Conservation (phyloP, 2,888 invertebrate genomes). For the Mesoligia furuncula region DNA sequence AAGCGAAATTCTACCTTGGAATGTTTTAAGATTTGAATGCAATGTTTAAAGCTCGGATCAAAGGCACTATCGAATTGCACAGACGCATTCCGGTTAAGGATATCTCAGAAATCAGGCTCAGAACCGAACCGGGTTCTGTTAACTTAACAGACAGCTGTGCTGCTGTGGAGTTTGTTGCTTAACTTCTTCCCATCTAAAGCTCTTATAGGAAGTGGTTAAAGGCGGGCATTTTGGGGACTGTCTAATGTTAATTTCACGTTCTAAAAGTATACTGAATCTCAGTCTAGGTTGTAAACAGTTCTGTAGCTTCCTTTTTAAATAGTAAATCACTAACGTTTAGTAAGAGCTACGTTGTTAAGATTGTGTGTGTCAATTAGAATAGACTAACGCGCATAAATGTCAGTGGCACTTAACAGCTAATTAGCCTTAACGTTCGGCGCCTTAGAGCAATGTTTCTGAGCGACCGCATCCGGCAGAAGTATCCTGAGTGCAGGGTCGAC, state of each 20-base stretch:
- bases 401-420: constrained; percentile 31
- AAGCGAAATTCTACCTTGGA: background rate
- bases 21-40: background rate
- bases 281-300: background rate
- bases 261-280: too few relatives aligned
- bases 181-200: background rate
- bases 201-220: background rate
- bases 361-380: constrained; percentile 40
- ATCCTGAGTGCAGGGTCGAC: constrained; percentile 63
- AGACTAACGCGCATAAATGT: constrained; percentile 43
- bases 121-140: background rate
- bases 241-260: background rate
- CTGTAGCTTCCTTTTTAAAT: constrained; percentile 12
- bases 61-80: background rate
- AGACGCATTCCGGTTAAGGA: background rate
- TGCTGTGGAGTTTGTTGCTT: background rate
- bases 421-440: constrained; percentile 45
- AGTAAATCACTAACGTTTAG: constrained; percentile 27
- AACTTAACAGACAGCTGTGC: background rate
- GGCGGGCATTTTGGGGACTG: background rate
- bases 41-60: background rate
- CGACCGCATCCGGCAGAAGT: constrained; percentile 49
- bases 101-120: background rate
- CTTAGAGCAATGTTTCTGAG: constrained; percentile 42
- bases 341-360: constrained; percentile 21